Base-by-base conservation (phyloP, 1,140 invertebrate genomes). In the Eupristina koningsbergeri region DNA sequence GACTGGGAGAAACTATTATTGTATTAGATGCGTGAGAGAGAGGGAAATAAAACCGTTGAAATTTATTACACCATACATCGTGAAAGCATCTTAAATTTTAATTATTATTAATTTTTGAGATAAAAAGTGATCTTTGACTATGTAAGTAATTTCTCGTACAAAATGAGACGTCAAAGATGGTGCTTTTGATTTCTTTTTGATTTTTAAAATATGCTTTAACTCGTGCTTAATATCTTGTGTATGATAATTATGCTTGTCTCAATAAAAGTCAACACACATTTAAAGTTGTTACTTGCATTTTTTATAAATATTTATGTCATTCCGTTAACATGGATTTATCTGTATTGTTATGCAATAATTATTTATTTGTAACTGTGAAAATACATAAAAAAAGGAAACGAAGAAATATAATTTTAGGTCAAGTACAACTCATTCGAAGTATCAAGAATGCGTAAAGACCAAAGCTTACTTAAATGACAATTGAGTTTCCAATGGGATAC, bases 121-220 rank as follows among this genome's bases (percentile, higher is more conserved):
- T 81, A 81, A 81, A 81, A 80, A 81, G 74, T 74, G 80, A 80
- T 58, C 67, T 58, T n/a, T 74, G 80, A 81, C 5, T 47, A 74
- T 61, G 17, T 53, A 36, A 73, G 36, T 50, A 53, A 81, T 81
- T 81, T 41, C 73, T 81, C 80, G 39, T 31, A 36, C 34, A 39
- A 31, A 22, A 75, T 1, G 15, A 71, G 39, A 50, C 9, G 50
- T 31, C 45, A 74, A 74, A 31, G 15, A 58, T 58, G 3, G 2
- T 58, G 26, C 53, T 22, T 58, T 53, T 58, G 22, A 26, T 26
- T 22, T 58, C 41, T 58, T 26, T 58, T 58, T 26, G 53, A 58
- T 58, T 13, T 58, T 22, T 58, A 58, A 19, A 26, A 58, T 19
- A 26, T 58, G 22, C 53, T 26, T 26, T 26, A 58, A 26, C 5